Evolutionary conservation across 2,797 vertebrate species (phyloP).

Genomic region (Notolabrus celidotus): DNA sequence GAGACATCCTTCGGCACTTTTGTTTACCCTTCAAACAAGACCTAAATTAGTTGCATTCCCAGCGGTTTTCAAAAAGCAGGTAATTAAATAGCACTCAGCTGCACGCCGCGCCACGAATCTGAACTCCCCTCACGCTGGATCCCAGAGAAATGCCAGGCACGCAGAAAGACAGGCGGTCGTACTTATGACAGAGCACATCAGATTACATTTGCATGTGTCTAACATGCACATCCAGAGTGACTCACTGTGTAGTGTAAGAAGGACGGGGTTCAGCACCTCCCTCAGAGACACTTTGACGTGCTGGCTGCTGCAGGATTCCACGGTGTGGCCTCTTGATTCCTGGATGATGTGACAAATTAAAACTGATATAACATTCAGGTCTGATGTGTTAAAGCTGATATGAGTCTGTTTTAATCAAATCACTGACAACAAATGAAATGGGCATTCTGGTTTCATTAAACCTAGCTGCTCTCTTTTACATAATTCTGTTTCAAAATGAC

Average conservation of each 20-base stretch:
- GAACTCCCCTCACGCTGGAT: conserved; percentile 21
- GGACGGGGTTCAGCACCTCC: conserved; percentile 14
- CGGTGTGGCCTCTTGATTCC: neutral
- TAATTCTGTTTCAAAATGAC: too few relatives aligned
- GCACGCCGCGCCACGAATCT: conserved; percentile 9
- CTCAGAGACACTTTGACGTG: conserved; percentile 3
- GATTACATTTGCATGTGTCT: neutral
- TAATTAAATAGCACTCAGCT: conserved; percentile 67
- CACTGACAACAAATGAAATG: too few relatives aligned
- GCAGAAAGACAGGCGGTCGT: neutral
- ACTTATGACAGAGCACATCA: conserved; percentile 9
- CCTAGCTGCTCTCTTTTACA: too few relatives aligned
- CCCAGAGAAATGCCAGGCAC: conserved; percentile 7
- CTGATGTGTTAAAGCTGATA: neutral
- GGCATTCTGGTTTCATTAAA: too few relatives aligned
- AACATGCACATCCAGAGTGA: conserved; percentile 12
- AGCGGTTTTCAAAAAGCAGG: conserved; percentile 59
- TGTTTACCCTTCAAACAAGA: conserved; percentile 75
- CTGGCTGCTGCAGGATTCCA: neutral
- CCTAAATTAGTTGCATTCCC: conserved; percentile 67
- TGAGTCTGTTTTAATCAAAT: neutral
- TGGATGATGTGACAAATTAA: conserved; percentile 4
- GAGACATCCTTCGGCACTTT: conserved; percentile 63
- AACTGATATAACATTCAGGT: neutral
- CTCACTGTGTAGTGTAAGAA: neutral